A percentile compares a stretch with the other conserved stretches of the same genome.
These are phyloP conservation scores for Arge pagana DNA, from an alignment of 2,888 invertebrate genomes.

Conservation along the genomic window DNA sequence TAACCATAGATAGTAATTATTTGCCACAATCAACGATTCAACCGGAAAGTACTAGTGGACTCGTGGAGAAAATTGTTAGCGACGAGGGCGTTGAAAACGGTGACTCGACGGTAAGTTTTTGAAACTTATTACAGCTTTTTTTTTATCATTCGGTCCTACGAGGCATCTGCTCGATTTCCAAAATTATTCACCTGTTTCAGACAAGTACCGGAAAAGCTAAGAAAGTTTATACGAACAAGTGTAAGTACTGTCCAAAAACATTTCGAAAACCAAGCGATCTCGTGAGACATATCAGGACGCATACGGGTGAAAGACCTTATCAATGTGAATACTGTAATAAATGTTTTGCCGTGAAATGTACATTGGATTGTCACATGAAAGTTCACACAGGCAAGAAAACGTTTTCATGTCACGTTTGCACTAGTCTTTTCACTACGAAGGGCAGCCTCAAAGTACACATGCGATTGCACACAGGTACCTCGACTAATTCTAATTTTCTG, in stretches of 20 bases:
- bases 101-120: constrained; percentile 37
- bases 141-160: too few relatives aligned
- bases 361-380: constrained; percentile 66
- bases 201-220: constrained; percentile 42
- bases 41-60: constrained; percentile 30
- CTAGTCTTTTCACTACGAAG: constrained; percentile 67
- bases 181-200: too few relatives aligned
- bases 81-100: constrained; percentile 49
- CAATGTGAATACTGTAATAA: constrained; percentile 62
- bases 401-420: constrained; percentile 68
- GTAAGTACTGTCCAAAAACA: constrained; percentile 66
- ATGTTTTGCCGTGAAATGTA: constrained; percentile 69
- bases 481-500: too few relatives aligned
- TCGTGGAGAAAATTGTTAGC: constrained; percentile 51
- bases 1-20: constrained; percentile 37
- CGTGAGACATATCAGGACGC: constrained; percentile 68
- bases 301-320: constrained; percentile 73
- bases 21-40: constrained; percentile 23
- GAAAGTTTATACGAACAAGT: constrained; percentile 58
- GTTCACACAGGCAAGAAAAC: constrained; percentile 65
- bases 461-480: constrained; percentile 66
- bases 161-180: too few relatives aligned
- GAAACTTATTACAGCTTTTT: not conserved
- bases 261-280: constrained; percentile 74
- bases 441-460: constrained; percentile 71